Base-by-base conservation (phyloP, 2,797 vertebrate genomes). In the Zonotrichia albicollis region DNA sequence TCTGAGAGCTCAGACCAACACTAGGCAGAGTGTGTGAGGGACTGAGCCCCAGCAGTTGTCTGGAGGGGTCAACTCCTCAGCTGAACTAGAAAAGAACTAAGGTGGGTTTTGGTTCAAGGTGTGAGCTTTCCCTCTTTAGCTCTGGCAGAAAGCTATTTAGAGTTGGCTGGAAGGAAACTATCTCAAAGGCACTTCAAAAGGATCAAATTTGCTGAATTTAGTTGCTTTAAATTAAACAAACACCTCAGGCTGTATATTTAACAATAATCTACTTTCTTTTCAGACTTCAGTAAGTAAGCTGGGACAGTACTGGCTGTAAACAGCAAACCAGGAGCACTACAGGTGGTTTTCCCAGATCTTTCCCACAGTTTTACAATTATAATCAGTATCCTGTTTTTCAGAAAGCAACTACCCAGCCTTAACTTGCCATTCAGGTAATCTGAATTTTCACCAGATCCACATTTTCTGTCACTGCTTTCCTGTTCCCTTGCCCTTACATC, bases 171-270 rank as follows among this genome's bases (percentile, higher is more conserved):
- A 79, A 95, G 71, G 84, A 94, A 95, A 84, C 71, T 46, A 26
- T 82, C 67, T 93, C 88, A 87, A 96, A 96, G 96, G 96, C 96
- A 96, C 96, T 96, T 96, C 4, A 76, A 93, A 88, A 80, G 18
- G 18, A 94, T 85, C 84, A 68, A 68, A 92, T 89, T 60, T 16
- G 13, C 55, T 93, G 48, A 90, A 87, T 66, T 89, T 18, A 73
- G n/a, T 84, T 86, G 57, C 84, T 90, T 89, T 65, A 64, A 77
- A 62, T 80, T 68, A 53, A 79, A 88, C 25, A 53, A 79, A 88
- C 25, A 27, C 55, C 45, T 88, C 67, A 87, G 91, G 45, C 80
- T 76, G 32, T 70, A 51, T 5, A 27, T 32, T 83, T 32, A 84
- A 60, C 64, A 64, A 11, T 30, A 76, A 65, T 16, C 46, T 66